These are phyloP conservation scores for Drosophila aldrichi DNA, from an alignment of 2,888 invertebrate genomes.

Conservation along the genomic window DNA sequence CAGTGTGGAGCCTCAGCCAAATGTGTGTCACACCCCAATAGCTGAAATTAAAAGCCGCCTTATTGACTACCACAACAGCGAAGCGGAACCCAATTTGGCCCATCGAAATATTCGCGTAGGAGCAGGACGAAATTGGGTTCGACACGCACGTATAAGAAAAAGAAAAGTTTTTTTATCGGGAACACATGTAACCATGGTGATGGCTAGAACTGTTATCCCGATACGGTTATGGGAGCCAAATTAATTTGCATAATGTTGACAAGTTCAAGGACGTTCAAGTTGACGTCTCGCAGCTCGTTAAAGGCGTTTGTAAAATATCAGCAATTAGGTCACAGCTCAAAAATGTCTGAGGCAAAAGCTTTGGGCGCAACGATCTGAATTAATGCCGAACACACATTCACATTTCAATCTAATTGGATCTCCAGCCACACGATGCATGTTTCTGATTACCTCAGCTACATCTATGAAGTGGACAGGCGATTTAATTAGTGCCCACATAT, in stretches of 20 bases:
- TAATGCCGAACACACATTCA: slow-evolving; percentile 18
- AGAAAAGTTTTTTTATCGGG: slow-evolving; percentile 40
- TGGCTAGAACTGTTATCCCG: slow-evolving; percentile 70
- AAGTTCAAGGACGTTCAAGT: slow-evolving; percentile 75
- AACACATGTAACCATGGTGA: slow-evolving; percentile 64
- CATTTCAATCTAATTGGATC: slow-evolving; percentile 51
- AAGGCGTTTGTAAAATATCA: slow-evolving; percentile 25
- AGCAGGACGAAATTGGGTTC: slow-evolving; percentile 25
- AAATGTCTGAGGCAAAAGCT: slow-evolving; percentile 13
- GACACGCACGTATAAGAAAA: slow-evolving; percentile 57
- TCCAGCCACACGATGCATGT: slow-evolving; percentile 45
- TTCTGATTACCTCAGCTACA: slow-evolving; percentile 18
- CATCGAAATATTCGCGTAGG: slow-evolving; percentile 36
- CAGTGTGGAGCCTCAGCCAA: slow-evolving; percentile 30
- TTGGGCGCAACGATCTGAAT: slow-evolving; percentile 33
- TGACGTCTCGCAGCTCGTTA: not conserved
- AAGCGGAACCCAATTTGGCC: slow-evolving; percentile 29
- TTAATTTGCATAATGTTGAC: slow-evolving; percentile 44
- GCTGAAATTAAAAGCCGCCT: slow-evolving; percentile 12
- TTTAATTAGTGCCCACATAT: slow-evolving; percentile 59
- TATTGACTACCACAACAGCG: slow-evolving; percentile 17
- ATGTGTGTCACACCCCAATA: slow-evolving; percentile 74
- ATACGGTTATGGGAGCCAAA: slow-evolving; percentile 46
- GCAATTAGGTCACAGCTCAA: slow-evolving; percentile 42
- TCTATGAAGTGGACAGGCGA: slow-evolving; percentile 64